A percentile compares a stretch with the other conserved stretches of the same genome.
Evolutionary conservation across 2,888 invertebrate genomes (phyloP).

Genomic region (Lepeophtheirus nordmannii): DNA sequence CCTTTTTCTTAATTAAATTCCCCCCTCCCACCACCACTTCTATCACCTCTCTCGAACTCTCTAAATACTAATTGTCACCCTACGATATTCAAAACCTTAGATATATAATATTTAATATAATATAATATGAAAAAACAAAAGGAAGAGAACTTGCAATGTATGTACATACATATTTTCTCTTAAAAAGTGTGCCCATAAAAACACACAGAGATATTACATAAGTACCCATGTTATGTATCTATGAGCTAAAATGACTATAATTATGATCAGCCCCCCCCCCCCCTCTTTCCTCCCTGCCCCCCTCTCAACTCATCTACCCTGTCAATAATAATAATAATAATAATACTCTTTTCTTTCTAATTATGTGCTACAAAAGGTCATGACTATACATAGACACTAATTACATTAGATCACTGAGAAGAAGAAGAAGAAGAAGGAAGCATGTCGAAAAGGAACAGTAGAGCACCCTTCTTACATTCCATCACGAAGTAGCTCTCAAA

Average conservation of each 20-base stretch:
- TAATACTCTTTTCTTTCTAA: no score
- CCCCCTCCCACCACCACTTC: no score
- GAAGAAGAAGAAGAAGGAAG: background rate
- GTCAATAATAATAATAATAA: background rate
- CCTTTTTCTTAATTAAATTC: background rate
- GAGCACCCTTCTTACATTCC: background rate
- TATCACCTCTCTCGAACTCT: no score
- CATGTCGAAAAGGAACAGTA: background rate
- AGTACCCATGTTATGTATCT: no score
- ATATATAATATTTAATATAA: no score
- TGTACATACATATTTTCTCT: no score
- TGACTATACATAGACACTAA: background rate
- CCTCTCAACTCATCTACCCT: background rate
- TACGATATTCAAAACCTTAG: no score
- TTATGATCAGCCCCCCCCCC: background rate
- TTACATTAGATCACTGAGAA: slow-evolving; percentile 2
- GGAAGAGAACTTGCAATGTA: no score
- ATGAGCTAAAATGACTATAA: background rate
- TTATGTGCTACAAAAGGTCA: slow-evolving; percentile 5
- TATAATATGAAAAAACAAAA: no score
- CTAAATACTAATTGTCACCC: no score
- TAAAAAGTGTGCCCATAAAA: no score
- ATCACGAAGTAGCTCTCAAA: background rate
- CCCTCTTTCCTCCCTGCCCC: background rate
- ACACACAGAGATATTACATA: no score